Evolutionary conservation across 2,888 invertebrate species (phyloP), one percentile per base, ranked within the genome.

Genomic region (Himalopsyche kuldschensis): DNA sequence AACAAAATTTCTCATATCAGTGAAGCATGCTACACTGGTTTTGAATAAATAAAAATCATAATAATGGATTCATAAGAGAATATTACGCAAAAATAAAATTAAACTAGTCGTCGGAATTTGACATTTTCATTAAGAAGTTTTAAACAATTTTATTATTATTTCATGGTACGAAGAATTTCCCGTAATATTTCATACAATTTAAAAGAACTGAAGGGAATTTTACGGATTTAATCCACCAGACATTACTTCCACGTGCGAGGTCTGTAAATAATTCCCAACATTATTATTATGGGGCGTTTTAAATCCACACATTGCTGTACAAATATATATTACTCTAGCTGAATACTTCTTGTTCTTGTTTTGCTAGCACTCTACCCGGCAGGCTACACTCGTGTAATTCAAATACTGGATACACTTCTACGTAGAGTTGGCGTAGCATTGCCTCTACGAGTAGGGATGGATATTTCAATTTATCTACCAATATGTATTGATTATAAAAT

Each of bases 351-450:
- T 84, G 81, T 78, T 75, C 84, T 75, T 82, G 84, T 84, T 84
- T 84, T 81, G 81, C 82, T 84, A 79, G 82, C 80, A 84, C 84
- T 83, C 81, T 27, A 81, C 83, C 30, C 81, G 63, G 79, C 77
- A 69, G 76, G 47, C 83, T 78, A 35, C 79, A 79, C 82, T 81
- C 55, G 35, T 76, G 84, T 79, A 79, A 84, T 84, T 84, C 84
- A 84, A 84, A 84, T 82, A 84, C 77, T 75, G 69, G 75, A 35
- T 80, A 80, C 24, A 41, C 41, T 46, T 35, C 17, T 46, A 76
- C 75, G 69, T 75, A 17, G 27, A 46, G 20, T n/a, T 69, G 63
- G 63, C 35, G 69, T 69, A 80, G 80, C 80, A 30, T 75, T 80
- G 69, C 80, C 41, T 80, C 27, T 32, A 76, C n/a, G 55, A 20